A percentile compares a stretch with the other conserved stretches of the same genome.
Conservation (phyloP, 2,797 vertebrate genomes). For the Amphiprion clarkii region DNA sequence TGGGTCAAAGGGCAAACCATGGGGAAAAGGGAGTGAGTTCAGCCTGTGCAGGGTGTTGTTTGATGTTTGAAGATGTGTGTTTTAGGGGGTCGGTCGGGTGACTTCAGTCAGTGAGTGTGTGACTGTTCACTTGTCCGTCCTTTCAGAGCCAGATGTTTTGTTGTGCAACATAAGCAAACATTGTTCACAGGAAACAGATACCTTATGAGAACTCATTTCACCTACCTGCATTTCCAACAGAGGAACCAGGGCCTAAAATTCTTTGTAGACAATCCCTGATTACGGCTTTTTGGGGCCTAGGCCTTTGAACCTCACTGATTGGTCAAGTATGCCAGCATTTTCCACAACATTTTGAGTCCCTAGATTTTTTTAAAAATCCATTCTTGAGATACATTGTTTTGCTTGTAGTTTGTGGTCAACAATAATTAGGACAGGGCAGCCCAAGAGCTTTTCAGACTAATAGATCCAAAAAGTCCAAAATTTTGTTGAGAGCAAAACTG, state of each 20-base stretch:
- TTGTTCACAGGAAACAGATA: neutral
- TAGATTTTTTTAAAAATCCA: too few species aligned
- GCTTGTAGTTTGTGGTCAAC: neutral
- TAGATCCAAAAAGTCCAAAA: neutral
- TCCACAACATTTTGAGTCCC: too few species aligned
- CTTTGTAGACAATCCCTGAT: too few species aligned
- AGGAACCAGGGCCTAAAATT: neutral
- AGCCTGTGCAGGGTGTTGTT: constrained; percentile 57
- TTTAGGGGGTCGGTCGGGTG: constrained; percentile 21
- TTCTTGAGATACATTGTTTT: too few species aligned
- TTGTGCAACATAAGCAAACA: constrained; percentile 1
- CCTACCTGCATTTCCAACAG: neutral
- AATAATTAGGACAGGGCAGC: neutral
- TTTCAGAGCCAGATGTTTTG: constrained; percentile 26
- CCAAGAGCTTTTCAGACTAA: neutral
- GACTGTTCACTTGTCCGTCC: constrained; percentile 21
- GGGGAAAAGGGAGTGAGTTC: constrained; percentile 57
- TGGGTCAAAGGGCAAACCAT: constrained; percentile 65
- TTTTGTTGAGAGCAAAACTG: neutral
- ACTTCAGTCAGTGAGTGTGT: constrained; percentile 17
- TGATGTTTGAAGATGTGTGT: constrained; percentile 68
- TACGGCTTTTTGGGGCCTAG: too few species aligned
- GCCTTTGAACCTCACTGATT: too few species aligned
- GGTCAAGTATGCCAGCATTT: too few species aligned
- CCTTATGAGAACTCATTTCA: neutral